phyloP scores from a whole-genome alignment of 1,140 invertebrate species.

The Tetranychus cinnabarinus region DNA sequence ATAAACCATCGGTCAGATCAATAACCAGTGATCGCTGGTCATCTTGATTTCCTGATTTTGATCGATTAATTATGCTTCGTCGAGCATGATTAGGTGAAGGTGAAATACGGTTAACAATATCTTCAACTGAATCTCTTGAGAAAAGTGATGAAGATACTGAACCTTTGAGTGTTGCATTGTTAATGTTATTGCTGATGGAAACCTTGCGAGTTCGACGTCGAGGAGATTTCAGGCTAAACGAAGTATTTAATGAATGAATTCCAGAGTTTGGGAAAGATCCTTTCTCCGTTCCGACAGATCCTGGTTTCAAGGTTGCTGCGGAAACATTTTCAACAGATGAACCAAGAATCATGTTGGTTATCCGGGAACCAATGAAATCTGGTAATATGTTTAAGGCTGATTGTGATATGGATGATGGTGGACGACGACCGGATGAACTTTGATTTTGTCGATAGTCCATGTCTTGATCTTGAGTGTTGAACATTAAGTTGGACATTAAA shows the following conservation, averaged over 20 bases:
- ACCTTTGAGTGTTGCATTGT: not conserved
- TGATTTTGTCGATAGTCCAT: too few species aligned
- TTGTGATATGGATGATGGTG: constrained; percentile 6
- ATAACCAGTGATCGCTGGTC: not conserved
- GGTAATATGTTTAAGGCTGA: constrained; percentile 5
- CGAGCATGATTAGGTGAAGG: not conserved
- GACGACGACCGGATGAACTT: not conserved
- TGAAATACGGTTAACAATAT: not conserved
- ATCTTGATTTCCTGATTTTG: not conserved
- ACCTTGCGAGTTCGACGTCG: not conserved
- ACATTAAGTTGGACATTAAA: not conserved
- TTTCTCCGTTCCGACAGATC: constrained; percentile 3
- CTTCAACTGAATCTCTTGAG: not conserved
- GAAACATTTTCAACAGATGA: constrained; percentile 1
- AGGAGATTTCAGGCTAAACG: not conserved
- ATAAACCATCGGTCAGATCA: not conserved
- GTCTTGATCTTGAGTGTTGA: not conserved
- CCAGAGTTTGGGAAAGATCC: not conserved
- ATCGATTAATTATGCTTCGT: not conserved
- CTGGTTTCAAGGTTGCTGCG: not conserved
- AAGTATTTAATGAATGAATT: not conserved
- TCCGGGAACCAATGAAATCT: constrained; percentile 6
- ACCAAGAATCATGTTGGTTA: constrained; percentile 13
- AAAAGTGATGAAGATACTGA: not conserved
- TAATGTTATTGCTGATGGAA: not conserved